Evolutionary conservation across 2,888 invertebrate species (phyloP).

Genomic region (Athetis lepigone): DNA sequence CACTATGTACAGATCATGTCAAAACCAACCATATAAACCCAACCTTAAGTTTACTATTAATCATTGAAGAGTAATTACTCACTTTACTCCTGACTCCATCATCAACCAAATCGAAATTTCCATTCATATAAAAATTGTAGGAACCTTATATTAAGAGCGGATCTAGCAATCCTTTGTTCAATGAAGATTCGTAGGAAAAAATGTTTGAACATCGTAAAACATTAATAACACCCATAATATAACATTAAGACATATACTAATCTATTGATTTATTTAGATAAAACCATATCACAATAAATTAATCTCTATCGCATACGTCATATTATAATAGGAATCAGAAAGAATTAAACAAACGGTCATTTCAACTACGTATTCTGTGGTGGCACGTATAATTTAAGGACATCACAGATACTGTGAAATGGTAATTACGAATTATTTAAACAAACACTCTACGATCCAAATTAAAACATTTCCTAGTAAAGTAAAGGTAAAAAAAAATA

Average conservation of each 20-base stretch:
- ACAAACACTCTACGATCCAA: background rate
- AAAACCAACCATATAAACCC: too few species aligned
- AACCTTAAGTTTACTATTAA: too few species aligned
- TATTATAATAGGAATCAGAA: constrained; percentile 43
- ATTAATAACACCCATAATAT: constrained; percentile 27
- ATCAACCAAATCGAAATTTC: too few species aligned
- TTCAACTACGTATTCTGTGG: constrained; percentile 56
- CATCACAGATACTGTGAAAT: constrained; percentile 43
- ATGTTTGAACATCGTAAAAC: constrained; percentile 9
- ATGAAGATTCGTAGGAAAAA: constrained; percentile 7
- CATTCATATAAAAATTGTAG: too few species aligned
- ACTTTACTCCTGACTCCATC: too few species aligned
- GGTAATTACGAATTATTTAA: constrained; percentile 49
- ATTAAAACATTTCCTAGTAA: background rate
- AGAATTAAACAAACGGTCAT: constrained; percentile 51
- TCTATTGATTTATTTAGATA: constrained; percentile 54
- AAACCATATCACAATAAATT: constrained; percentile 52
- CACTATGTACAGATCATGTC: too few species aligned
- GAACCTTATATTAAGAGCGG: background rate
- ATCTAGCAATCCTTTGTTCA: background rate
- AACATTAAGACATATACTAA: constrained; percentile 51
- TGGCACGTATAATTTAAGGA: constrained; percentile 46
- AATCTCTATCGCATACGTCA: constrained; percentile 52
- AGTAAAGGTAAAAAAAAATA: too few species aligned
- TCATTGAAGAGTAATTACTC: too few species aligned